Conservation (phyloP, 2,797 vertebrate genomes). For the Tauraco hartlaubi region DNA sequence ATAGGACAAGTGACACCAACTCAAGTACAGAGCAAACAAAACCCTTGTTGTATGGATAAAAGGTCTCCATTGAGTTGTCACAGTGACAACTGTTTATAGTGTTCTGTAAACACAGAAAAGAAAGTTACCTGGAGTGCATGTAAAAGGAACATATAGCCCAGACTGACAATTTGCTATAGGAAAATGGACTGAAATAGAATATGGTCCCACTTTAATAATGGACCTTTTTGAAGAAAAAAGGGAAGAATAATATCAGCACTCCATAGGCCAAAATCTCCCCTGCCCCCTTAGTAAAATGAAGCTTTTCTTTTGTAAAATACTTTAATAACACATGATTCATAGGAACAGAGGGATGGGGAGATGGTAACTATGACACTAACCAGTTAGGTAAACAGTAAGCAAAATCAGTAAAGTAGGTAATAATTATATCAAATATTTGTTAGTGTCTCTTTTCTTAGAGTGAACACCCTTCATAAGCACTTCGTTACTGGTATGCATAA, state of each 20-base stretch:
- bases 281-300: background rate
- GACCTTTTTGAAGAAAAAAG: background rate
- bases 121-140: background rate
- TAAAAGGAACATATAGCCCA: background rate
- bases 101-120: background rate
- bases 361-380: background rate
- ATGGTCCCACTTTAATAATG: background rate
- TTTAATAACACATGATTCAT: background rate
- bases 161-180: background rate
- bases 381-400: background rate
- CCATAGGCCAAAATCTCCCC: background rate
- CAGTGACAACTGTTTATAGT: background rate
- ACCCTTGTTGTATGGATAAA: background rate
- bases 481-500: background rate
- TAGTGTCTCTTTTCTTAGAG: background rate
- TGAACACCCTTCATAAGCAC: background rate
- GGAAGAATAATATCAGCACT: background rate
- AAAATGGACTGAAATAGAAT: background rate
- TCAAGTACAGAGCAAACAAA: background rate
- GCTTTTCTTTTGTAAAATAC: background rate
- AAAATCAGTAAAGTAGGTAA: background rate
- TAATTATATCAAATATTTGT: background rate
- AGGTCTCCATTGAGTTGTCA: background rate
- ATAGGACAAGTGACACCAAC: background rate
- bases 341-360: background rate